Base-by-base conservation (phyloP, 2,113 vertebrate species). In the Porphyrio hochstetteri region DNA sequence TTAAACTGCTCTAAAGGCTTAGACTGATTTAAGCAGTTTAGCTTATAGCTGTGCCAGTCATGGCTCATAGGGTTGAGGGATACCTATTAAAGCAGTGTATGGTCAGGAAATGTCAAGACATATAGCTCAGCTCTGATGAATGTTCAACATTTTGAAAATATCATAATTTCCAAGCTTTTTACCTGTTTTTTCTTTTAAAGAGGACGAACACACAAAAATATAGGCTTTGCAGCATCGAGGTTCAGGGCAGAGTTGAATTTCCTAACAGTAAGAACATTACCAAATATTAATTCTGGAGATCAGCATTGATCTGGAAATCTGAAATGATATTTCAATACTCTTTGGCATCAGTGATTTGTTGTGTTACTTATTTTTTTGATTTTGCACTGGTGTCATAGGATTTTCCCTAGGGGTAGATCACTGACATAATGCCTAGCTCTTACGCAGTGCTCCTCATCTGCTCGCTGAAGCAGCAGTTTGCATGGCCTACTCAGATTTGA, bases 1-100 rank as follows among this genome's bases (percentile, higher is more conserved):
- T 91, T 76, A 85, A 87, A 92, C 48, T 89, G 29, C 70, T 94
- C 70, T 80, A 61, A 82, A 80, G 48, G 40, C 44, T 92, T 91
- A 53, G 35, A 44, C 16, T 69, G 16, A 53, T 82, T 76, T 61
- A 82, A 89, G 44, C 65, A 53, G 57, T 89, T 94, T 85, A 95
- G 74, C 24, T 93, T 91, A 87, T 6, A 44, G 74, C 69, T 61
- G 19, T 79, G 50, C 27, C 60, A 68, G 75, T 90, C 79, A 29
- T 19, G 31, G 53, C 75, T 89, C 40, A 24, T 5, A 69, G 15
- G 29, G 33, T 28, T 81, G 53, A 86, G 33, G 24, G 29, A n/a
- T 35, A 33, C 48, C 21, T 33, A 68, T 71, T 82, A 65, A 91
- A 91, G 48, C 35, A 68, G 8, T 48, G 20, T 48, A 31, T 64